Evolutionary conservation across 2,113 vertebrate genomes (phyloP), one percentile per base, ranked within the genome.

Genomic region (Glaucidium brasilianum): DNA sequence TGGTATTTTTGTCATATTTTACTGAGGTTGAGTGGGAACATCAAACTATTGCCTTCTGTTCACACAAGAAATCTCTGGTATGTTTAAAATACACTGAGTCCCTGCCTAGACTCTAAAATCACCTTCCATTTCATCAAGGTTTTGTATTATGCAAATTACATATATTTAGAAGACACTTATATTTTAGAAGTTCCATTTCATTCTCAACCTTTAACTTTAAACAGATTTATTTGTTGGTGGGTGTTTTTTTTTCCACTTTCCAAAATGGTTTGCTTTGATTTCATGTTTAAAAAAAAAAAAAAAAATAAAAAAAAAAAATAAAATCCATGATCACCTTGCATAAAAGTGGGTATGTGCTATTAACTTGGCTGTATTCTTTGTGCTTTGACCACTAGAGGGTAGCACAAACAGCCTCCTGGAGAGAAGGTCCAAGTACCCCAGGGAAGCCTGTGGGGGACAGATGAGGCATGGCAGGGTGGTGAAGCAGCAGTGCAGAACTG

Each of bases 331-430:
- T 69, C 47, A 55, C n/a, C 55, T 77, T 34, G 5, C 3, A 12
- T 7, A 20, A 77, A 68, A 81, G 67, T 67, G 66, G 8, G 6
- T 6, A 11, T 5, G 23, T 4, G 30, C 17, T 88, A 52, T 20
- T 26, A 29, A 78, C 60, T 81, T 68, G 10, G 0, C 13, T 74
- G 30, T 47, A 55, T 82, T 52, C 90, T 91, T 91, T 25, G 43
- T 72, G 49, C 29, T 88, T 74, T 71, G 58, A 64, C 92, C 97
- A 96, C 97, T 93, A 96, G 96, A 96, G 91, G 96, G 96, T 89
- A 97, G 94, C 86, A 97, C 86, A 92, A 97, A 91, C 92, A 94
- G 85, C 39, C 43, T 90, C 79, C 64, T 81, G 60, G 35, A 86
- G 69, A 35, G 34, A 59, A 45, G 85, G 83, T 59, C 35, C 60